Base-by-base conservation (phyloP, 2,888 invertebrate genomes). In the Parascotia fuliginaria region DNA sequence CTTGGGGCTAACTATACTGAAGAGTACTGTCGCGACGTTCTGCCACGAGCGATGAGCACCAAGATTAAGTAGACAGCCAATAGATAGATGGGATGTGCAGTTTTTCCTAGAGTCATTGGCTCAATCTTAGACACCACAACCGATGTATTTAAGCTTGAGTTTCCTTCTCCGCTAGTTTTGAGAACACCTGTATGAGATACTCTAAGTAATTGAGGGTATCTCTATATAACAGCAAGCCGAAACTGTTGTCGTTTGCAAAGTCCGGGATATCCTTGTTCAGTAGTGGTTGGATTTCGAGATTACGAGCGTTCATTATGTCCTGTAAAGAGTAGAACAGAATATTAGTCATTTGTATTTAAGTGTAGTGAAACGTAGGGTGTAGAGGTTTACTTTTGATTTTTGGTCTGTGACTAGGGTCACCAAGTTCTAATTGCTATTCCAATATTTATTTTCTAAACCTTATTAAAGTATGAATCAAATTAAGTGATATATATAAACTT, bases 161-260 rank as follows among this genome's bases (percentile, higher is more conserved):
- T 54, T 75, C 67, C 38, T 63, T 67, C 16, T 85, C 75, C 56
- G 78, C 71, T 62, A 86, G 75, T 54, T 77, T 80, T 53, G 82
- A 71, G 76, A 90, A 90, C 41, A 89, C 82, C 65, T 87, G 83
- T 1, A 60, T 65, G 19, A 91, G 65, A 65, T 87, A 89, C 55
- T 89, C 83, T 68, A 91, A 70, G 62, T 87, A 90, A 71, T 85
- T 84, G 11, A 91, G 73, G 24, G 89, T 87, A 53, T 90, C 91
- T 46, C 88, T 74, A 75, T 86, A 89, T 11, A 91, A 73, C 27
- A 85, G 75, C 13, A 86, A 64, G 4, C 79, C 82, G 38, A 74
- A 64, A 9, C 67, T 65, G 24, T 73, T 76, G 55, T 83, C 76
- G 24, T 65, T 61, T 14, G 65, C 66, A 59, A 85, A 76, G 46